Base-by-base conservation (phyloP, 2,888 invertebrate species). In the Philaethria dido region DNA sequence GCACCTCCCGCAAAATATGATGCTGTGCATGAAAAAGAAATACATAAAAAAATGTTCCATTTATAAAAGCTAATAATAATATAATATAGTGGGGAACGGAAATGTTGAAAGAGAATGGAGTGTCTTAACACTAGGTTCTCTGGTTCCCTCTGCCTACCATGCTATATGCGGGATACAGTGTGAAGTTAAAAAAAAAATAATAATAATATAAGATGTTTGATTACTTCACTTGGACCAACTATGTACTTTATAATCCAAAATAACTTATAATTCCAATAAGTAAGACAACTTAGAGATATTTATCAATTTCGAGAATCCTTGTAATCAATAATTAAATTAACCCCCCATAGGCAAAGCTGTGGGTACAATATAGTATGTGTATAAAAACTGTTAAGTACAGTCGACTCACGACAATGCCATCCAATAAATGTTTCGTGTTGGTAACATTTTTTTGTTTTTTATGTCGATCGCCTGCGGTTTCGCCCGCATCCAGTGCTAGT, bases 391-490 rank as follows among this genome's bases (percentile, higher is more conserved):
- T n/a, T 57, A 9, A 39, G 55, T 39, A 57, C 18, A 55, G 55
- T 36, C 22, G 55, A 39, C 20, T 9, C 55, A 57, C 55, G 55
- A 42, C 36, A 57, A 39, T 55, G 14, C n/a, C 39, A 39, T 57
- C 55, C 22, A 57, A 57, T 57, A 36, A 57, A 39, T 33, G 20
- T 54, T 14, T 50, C 62, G 50, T 50, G 62, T 44, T 4, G 47
- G 36, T 59, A 16, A 59, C 44, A 44, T 44, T 67, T 67, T 63
- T 63, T 57, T 50, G 18, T 29, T 59, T 29, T 18, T 59, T 39
- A 47, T 59, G 39, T 57, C 45, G 63, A 44, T 54, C 59, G 64
- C 64, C 59, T 50, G 59, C 48, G 64, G 64, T 64, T 64, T 64
- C 29, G 50, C 64, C 59, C 64, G 64, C 59, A 64, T 64, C 54